These are phyloP conservation scores for Cheilosia pagana DNA, from an alignment of 2,888 invertebrate species.

Conservation along the genomic window DNA sequence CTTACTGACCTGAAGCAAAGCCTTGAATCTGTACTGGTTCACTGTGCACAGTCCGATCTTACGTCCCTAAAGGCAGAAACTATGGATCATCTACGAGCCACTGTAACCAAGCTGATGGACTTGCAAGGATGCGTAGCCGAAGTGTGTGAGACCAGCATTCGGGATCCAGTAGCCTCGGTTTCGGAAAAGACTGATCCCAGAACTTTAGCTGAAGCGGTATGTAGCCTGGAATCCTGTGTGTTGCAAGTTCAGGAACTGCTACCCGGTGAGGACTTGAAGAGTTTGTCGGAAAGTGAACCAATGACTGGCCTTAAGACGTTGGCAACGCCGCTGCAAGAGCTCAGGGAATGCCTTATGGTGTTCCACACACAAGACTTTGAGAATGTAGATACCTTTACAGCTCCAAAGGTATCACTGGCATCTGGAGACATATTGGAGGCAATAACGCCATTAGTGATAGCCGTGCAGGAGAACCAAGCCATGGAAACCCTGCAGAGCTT, in stretches of 20 bases:
- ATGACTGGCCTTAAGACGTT: constrained; percentile 67
- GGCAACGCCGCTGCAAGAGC: constrained; percentile 80
- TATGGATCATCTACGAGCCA: constrained; percentile 77
- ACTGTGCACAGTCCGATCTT: constrained; percentile 78
- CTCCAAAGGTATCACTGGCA: constrained; percentile 70
- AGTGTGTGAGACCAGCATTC: constrained; percentile 80
- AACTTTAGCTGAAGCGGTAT: constrained; percentile 81
- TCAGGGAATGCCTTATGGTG: constrained; percentile 77
- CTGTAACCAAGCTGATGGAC: constrained; percentile 82
- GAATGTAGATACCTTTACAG: constrained; percentile 74
- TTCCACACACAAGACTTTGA: constrained; percentile 78
- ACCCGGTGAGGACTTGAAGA: constrained; percentile 77
- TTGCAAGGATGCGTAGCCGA: constrained; percentile 82
- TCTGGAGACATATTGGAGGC: constrained; percentile 76
- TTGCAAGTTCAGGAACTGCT: constrained; percentile 80
- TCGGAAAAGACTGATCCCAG: constrained; percentile 79
- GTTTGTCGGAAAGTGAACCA: constrained; percentile 26
- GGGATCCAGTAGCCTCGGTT: constrained; percentile 80
- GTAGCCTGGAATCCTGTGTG: constrained; percentile 79
- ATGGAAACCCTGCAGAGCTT: constrained; percentile 78
- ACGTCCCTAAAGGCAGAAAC: constrained; percentile 76
- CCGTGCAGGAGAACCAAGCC: constrained; percentile 77
- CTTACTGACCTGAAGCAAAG: constrained; percentile 80
- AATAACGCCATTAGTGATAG: constrained; percentile 77
- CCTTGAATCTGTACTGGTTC: constrained; percentile 79